These are phyloP conservation scores for Lasioglossum figueresi DNA, from an alignment of 2,888 invertebrate genomes.

Conservation along the genomic window DNA sequence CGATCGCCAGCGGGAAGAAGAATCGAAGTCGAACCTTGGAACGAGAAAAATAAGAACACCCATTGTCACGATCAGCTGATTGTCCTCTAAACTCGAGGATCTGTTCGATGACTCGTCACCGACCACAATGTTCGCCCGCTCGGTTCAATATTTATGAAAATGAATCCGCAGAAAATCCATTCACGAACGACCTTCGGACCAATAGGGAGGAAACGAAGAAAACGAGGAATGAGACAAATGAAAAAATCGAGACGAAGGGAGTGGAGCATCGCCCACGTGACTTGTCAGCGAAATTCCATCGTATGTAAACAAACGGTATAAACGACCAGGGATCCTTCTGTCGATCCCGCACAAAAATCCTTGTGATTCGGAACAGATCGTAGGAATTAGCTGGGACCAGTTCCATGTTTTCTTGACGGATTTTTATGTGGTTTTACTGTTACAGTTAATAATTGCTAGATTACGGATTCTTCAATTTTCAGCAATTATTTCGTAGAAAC, in stretches of 20 bases:
- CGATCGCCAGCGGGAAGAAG: conserved; percentile 1
- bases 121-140: neutral
- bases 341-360: neutral
- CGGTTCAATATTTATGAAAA: neutral
- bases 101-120: neutral
- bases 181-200: conserved; percentile 44
- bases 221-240: conserved; percentile 8
- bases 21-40: neutral
- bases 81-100: neutral
- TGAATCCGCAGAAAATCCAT: neutral
- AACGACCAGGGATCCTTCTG: conserved; percentile 16
- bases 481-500: no score
- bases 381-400: neutral
- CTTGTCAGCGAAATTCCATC: conserved; percentile 41
- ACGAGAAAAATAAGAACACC: neutral
- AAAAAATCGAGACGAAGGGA: conserved; percentile 30
- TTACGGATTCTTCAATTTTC: no score
- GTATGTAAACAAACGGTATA: conserved; percentile 2
- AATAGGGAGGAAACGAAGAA: neutral
- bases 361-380: neutral
- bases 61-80: neutral
- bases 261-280: conserved; percentile 14
- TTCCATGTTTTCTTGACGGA: neutral
- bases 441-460: no score
- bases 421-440: neutral